These are phyloP conservation scores for Protula sp. DNA, from an alignment of 2,888 invertebrate species.

Conservation along the genomic window DNA sequence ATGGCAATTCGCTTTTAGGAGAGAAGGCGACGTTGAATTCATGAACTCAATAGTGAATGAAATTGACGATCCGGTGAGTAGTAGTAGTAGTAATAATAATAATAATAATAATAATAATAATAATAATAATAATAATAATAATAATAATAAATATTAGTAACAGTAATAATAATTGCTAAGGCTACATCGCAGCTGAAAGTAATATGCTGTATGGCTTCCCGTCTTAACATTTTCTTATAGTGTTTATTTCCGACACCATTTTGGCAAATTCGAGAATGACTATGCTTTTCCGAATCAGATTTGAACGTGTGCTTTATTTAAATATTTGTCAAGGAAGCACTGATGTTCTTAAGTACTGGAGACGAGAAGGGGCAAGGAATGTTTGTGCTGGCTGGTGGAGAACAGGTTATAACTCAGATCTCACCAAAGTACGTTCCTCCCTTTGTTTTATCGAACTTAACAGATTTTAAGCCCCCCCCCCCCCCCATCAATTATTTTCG, in stretches of 20 bases:
- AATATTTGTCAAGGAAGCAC: no score
- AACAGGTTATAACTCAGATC: conserved; percentile 56
- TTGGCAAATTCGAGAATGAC: no score
- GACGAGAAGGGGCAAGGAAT: conserved; percentile 63
- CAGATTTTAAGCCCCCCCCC: no score
- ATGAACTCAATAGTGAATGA: conserved; percentile 66
- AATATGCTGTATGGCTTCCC: no score
- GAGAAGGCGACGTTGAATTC: conserved; percentile 75
- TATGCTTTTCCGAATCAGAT: no score
- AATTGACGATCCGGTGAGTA: conserved; percentile 57
- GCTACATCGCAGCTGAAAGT: no score
- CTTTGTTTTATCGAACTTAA: not conserved
- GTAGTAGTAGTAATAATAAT: not conserved
- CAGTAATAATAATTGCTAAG: no score
- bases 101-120: not conserved
- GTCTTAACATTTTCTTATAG: no score
- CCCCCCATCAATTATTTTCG: no score
- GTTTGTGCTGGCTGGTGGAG: conserved; percentile 57
- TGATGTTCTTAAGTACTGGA: no score
- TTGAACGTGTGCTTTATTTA: no score
- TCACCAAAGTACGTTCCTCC: conserved; percentile 61
- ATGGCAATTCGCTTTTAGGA: conserved; percentile 55
- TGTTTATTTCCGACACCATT: no score
- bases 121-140: not conserved
- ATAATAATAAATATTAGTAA: not conserved